Evolutionary conservation across 2,797 vertebrate species (phyloP), one percentile per base, ranked within the genome.

Genomic region (Arrhamphus sclerolepis): DNA sequence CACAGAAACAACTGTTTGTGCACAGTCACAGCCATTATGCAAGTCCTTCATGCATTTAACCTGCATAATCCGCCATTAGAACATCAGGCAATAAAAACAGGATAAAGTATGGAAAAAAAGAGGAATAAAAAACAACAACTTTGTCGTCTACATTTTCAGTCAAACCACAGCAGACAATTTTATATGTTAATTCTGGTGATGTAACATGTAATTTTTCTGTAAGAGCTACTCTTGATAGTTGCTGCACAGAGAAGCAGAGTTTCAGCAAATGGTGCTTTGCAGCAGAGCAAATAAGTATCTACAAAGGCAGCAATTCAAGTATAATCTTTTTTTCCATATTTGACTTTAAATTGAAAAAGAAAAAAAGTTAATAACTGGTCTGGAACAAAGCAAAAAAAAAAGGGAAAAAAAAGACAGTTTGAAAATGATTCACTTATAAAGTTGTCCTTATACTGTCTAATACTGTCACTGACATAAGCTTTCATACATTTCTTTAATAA

Each of bases 151-250:
- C 50, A 62, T 14, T 46, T 46, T n/a, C 13, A 41, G 29, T 46
- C 67, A 78, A 78, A 63, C 76, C 40, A 47, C 14, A 2, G 44
- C 18, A 4, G 61, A 58, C 64, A 43, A 50, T 78, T 81, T 72
- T 77, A 62, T 71, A 81, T 87, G 81, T 46, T 72, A 82, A 78
- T 83, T 68, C 20, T 41, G 46, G 70, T 84, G 64, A 85, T 78
- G 77, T 66, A 80, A 82, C 58, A 39, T 58, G 14, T 49, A 19
- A 44, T 76, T 3, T 74, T 66, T 51, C 47, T 54, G 22, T 39
- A 54, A 49, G 46, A 63, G 40, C 54, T 47, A 28, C 50, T 55
- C 53, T 51, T 62, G 31, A 71, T 52, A 47, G 28, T 47, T 54
- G 53, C 39, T 66, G 22, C 49, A 44, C 53, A 66, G 46, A 21